Conservation (phyloP, 2,888 invertebrate genomes). For the Horisme vitalbata region DNA sequence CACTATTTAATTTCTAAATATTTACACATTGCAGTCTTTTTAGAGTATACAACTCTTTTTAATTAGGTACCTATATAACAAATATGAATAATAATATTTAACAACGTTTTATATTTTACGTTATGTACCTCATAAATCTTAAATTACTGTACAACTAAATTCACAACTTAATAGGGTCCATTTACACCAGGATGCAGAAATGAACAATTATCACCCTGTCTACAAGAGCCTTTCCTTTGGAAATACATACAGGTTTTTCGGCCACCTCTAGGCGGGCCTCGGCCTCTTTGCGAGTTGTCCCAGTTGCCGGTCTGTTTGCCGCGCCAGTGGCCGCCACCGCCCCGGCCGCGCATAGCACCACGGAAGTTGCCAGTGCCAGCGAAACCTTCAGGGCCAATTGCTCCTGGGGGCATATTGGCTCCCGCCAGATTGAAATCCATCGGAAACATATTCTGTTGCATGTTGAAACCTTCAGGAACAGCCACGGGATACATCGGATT, state of each 20-base stretch:
- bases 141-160: too few relatives aligned
- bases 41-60: constrained; percentile 33
- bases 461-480: constrained; percentile 67
- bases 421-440: constrained; percentile 78
- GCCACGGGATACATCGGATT: constrained; percentile 58
- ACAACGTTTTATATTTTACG: constrained; percentile 18
- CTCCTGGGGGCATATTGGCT: constrained; percentile 59
- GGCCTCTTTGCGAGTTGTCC: constrained; percentile 73
- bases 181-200: constrained; percentile 90
- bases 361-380: constrained; percentile 73
- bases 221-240: constrained; percentile 90
- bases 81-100: too few relatives aligned
- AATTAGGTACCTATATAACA: constrained; percentile 23
- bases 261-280: constrained; percentile 76
- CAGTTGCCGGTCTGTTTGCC: constrained; percentile 75
- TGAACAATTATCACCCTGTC: constrained; percentile 91
- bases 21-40: constrained; percentile 60
- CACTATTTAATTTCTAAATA: constrained; percentile 38
- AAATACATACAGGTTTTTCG: constrained; percentile 89
- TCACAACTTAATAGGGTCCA: constrained; percentile 70
- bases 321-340: constrained; percentile 74
- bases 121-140: too few relatives aligned
- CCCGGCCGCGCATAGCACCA: constrained; percentile 81
- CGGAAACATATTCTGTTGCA: constrained; percentile 76
- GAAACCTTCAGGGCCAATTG: constrained; percentile 61